A percentile compares a stretch with the other conserved stretches of the same genome.
phyloP scores from a whole-genome alignment of 37 sponge, comb jelly and placozoan genomes.

The Dysidea cf. avara region DNA sequence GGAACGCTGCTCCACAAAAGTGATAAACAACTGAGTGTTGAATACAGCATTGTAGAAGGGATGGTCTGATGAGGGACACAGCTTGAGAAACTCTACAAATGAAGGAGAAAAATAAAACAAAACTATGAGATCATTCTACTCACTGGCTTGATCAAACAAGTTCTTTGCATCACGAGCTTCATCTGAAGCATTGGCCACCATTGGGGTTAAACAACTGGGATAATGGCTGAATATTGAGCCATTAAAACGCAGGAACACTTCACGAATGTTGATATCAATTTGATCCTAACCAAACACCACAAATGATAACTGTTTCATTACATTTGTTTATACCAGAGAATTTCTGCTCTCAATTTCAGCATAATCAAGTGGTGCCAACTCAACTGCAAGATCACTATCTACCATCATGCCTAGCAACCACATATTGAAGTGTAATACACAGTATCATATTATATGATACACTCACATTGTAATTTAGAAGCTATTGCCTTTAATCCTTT shows the following conservation, averaged over 20 bases:
- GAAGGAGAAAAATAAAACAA: not conserved
- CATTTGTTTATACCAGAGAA: not conserved
- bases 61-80: conserved; percentile 37
- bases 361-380: conserved; percentile 78
- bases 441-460: not conserved
- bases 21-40: conserved; percentile 82
- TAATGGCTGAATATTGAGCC: conserved; percentile 54
- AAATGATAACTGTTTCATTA: not conserved
- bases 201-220: conserved; percentile 42
- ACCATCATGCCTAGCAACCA: conserved; percentile 30
- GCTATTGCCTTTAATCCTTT: conserved; percentile 36
- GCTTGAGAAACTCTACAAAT: conserved; percentile 55
- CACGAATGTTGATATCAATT: conserved; percentile 65
- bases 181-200: conserved; percentile 25
- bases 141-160: conserved; percentile 37
- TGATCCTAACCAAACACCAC: conserved; percentile 24
- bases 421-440: not conserved
- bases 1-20: conserved; percentile 76
- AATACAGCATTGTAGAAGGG: conserved; percentile 60
- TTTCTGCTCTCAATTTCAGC: conserved; percentile 30
- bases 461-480: conserved; percentile 23
- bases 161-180: conserved; percentile 28
- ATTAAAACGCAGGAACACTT: conserved; percentile 73
- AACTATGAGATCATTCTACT: too few relatives aligned
- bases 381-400: conserved; percentile 76